Percentiles rank a stretch among this genome's conserved stretches.
Evolutionary conservation across 2,797 vertebrate species (phyloP).

Genomic region (Potorous gilbertii): DNA sequence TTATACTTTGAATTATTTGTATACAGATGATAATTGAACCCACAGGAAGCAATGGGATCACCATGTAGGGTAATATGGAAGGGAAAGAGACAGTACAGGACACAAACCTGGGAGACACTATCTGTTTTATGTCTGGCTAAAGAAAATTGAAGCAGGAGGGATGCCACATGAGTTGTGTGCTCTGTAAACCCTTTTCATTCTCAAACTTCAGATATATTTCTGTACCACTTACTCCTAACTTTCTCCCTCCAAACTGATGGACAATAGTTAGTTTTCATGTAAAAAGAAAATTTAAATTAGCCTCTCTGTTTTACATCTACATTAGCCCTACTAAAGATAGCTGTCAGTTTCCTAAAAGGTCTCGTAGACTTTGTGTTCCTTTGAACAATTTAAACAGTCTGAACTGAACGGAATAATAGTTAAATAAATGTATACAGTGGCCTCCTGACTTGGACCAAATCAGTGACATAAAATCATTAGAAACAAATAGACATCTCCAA

Average conservation of each 20-base stretch:
- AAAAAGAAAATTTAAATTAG: background rate
- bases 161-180: background rate
- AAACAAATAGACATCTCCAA: constrained; percentile 6
- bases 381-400: background rate
- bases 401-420: constrained; percentile 8
- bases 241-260: background rate
- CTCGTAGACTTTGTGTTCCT: background rate
- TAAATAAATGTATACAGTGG: background rate
- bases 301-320: background rate
- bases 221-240: background rate
- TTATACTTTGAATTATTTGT: background rate
- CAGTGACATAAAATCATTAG: constrained; percentile 5
- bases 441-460: background rate
- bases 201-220: background rate
- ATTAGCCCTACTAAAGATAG: background rate
- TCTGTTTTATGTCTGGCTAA: background rate
- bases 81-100: background rate
- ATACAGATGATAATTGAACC: background rate
- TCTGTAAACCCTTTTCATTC: background rate
- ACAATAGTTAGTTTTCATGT: background rate
- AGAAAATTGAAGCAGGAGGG: background rate
- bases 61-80: background rate
- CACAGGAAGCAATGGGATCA: background rate
- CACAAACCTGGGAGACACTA: background rate
- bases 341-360: background rate